Base-by-base conservation (phyloP, 2,113 vertebrate genomes). In the Pyxicephalus adspersus region DNA sequence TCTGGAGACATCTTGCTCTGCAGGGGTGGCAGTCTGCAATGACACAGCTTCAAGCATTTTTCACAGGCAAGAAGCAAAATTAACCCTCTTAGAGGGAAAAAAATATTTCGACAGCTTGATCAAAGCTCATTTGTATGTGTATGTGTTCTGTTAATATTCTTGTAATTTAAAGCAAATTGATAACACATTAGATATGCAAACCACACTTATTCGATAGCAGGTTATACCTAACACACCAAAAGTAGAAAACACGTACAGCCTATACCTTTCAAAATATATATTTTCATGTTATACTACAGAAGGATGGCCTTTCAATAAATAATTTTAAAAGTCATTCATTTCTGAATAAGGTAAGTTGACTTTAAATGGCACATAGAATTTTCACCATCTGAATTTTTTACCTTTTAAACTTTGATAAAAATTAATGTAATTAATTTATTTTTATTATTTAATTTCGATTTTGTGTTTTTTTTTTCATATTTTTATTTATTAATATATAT, bases 11-110 rank as follows among this genome's bases (percentile, higher is more conserved):
- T 91, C 93, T 93, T 91, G 94, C 92, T 20, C 93, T 38, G 91
- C 83, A n/a, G 95, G 94, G 92, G 91, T 87, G 90, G 91, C 91
- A 92, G 91, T 92, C 92, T 91, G 91, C 94, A 94, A 90, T 94
- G 93, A 92, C 93, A 90, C 92, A 90, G 91, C 95, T 95, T 94
- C 86, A 84, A 92, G 91, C 92, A 92, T 91, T 93, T 90, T 94
- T 95, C 94, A 95, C 94, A 95, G 93, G 88, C 93, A 92, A 89
- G 94, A 92, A 93, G 94, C 89, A 89, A 87, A 87, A 86, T 90
- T 89, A 89, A 89, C 87, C 84, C 89, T 89, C 87, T 86, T 88
- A 88, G 89, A 88, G 75, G 86, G 83, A 87, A 84, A 86, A 45
- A 89, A 84, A 83, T 86, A 89, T 86, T 87, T 90, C 87, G 87